phyloP scores from a whole-genome alignment of 2,888 invertebrate species.

The Oligia latruncula region DNA sequence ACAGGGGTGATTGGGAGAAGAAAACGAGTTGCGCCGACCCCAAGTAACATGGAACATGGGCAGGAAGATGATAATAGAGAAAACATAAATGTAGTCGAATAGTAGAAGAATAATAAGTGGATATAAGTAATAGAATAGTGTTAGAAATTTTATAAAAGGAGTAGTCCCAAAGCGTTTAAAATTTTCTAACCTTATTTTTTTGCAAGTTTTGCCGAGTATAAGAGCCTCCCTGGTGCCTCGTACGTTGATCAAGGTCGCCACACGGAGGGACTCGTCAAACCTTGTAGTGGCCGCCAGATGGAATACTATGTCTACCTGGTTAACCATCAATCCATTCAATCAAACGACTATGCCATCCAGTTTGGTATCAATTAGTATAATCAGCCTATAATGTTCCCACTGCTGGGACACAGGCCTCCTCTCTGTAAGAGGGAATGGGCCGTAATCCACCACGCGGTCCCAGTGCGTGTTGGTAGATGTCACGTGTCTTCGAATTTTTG shows the following conservation, averaged over 20 bases:
- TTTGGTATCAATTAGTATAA: too few relatives aligned
- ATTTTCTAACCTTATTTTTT: constrained; percentile 15
- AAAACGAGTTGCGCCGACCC: too few relatives aligned
- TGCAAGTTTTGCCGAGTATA: constrained; percentile 30
- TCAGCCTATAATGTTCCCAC: too few relatives aligned
- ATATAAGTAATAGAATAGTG: too few relatives aligned
- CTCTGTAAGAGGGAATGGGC: too few relatives aligned
- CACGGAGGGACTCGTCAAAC: constrained; percentile 37
- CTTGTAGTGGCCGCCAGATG: constrained; percentile 43
- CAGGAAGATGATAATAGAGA: background rate
- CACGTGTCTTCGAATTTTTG: too few relatives aligned
- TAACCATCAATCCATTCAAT: background rate
- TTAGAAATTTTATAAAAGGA: background rate
- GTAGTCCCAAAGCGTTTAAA: background rate
- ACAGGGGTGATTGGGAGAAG: too few relatives aligned
- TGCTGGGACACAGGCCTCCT: too few relatives aligned
- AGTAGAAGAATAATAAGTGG: too few relatives aligned
- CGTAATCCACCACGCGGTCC: too few relatives aligned
- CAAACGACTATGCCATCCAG: too few relatives aligned
- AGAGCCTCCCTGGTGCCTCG: constrained; percentile 37
- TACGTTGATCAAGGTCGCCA: constrained; percentile 31
- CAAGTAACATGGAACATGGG: background rate
- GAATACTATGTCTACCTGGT: constrained; percentile 30
- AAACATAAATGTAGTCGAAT: background rate
- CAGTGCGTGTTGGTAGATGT: too few relatives aligned